A percentile compares a stretch with the other conserved stretches of the same genome.
These are phyloP conservation scores for Trypoxylus dichotomus DNA, from an alignment of 1,140 invertebrate genomes.

Conservation along the genomic window DNA sequence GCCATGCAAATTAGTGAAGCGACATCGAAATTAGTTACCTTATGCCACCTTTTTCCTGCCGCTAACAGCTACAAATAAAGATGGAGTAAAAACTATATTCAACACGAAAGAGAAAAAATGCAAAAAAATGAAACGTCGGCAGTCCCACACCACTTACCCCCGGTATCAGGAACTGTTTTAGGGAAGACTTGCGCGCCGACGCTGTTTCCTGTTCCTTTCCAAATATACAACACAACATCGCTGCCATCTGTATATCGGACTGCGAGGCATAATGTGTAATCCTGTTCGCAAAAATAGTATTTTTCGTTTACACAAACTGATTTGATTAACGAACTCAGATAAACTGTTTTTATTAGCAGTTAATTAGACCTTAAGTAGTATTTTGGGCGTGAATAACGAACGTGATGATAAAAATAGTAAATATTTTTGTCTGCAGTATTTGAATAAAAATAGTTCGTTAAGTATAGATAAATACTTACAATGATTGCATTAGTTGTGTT, in stretches of 20 bases:
- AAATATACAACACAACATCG: conserved; percentile 88
- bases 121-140: not conserved
- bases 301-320: not conserved
- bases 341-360: not conserved
- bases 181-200: conserved; percentile 50
- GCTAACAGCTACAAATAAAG: conserved; percentile 64
- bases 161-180: conserved; percentile 48
- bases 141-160: conserved; percentile 49
- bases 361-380: not conserved
- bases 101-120: conserved; percentile 18
- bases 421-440: conserved; percentile 30
- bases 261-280: conserved; percentile 77
- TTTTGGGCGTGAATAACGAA: not conserved
- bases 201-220: conserved; percentile 56
- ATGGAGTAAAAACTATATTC: conserved; percentile 27
- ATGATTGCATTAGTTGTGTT: conserved; percentile 77
- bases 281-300: conserved; percentile 52
- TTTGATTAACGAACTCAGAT: not conserved
- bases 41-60: conserved; percentile 62
- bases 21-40: conserved; percentile 55
- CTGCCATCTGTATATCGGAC: conserved; percentile 89
- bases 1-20: conserved; percentile 24
- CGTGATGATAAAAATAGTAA: not conserved
- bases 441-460: not conserved
- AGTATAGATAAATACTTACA: conserved; percentile 63